Conservation (phyloP, 2,797 vertebrate genomes). For the Enteromius treurensis region DNA sequence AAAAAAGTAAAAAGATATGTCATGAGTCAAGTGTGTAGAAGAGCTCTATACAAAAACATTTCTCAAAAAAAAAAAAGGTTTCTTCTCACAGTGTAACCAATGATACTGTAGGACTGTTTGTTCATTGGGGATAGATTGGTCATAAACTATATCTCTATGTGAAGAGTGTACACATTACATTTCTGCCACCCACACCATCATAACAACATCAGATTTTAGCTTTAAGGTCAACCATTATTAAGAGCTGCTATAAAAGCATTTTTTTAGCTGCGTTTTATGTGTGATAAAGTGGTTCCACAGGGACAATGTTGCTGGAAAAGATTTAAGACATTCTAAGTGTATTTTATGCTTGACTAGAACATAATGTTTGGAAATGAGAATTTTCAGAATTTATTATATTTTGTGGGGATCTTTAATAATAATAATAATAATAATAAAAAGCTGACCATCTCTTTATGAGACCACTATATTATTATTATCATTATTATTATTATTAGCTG, state of each 20-base stretch:
- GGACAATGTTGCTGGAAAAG: not conserved
- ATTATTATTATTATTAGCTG: too few species aligned
- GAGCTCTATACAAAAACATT: not conserved
- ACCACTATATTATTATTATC: too few species aligned
- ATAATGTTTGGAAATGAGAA: not conserved
- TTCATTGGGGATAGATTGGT: not conserved
- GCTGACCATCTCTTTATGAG: too few species aligned
- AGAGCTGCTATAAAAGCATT: slow-evolving; percentile 14
- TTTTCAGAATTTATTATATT: not conserved
- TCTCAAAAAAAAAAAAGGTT: not conserved
- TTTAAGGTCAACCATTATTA: slow-evolving; percentile 22
- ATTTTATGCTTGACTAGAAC: not conserved
- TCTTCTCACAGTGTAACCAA: not conserved
- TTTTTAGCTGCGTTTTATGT: not conserved
- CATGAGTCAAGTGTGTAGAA: not conserved
- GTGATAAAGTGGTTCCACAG: slow-evolving; percentile 24
- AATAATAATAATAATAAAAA: too few species aligned
- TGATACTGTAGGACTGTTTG: not conserved
- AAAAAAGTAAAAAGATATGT: not conserved
- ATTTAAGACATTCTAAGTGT: not conserved
- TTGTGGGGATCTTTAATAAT: not conserved
- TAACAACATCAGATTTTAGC: not conserved
- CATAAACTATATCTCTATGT: not conserved
- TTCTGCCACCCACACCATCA: slow-evolving; percentile 27
- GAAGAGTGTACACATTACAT: not conserved